These are phyloP conservation scores for Meteorus cinctellus DNA, from an alignment of 2,888 invertebrate species.

Conservation along the genomic window DNA sequence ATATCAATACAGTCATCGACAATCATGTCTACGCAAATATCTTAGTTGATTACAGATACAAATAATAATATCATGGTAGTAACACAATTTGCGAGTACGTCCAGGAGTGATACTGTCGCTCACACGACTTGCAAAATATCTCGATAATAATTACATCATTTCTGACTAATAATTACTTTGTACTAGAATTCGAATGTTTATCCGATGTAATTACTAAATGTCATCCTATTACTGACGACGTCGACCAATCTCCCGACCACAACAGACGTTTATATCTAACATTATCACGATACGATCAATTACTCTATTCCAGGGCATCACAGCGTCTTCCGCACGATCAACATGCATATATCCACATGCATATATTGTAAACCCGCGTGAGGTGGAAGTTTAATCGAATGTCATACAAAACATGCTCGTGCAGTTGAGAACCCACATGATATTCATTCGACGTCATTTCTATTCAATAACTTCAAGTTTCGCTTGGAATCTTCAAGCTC, in stretches of 20 bases:
- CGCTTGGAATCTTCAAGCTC: background rate
- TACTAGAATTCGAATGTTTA: background rate
- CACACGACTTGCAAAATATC: background rate
- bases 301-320: slow-evolving; percentile 16
- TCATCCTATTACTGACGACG: background rate
- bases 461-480: background rate
- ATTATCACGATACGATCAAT: slow-evolving; percentile 25
- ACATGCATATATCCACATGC: background rate
- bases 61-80: no score
- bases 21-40: no score
- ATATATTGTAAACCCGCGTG: background rate
- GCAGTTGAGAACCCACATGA: background rate
- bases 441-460: background rate
- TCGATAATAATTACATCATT: slow-evolving; percentile 13
- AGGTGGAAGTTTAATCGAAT: slow-evolving; percentile 17
- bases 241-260: slow-evolving; percentile 17
- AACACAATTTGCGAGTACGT: background rate
- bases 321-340: background rate
- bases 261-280: slow-evolving; percentile 11
- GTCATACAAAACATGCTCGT: slow-evolving; percentile 1
- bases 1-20: no score
- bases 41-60: no score
- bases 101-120: background rate
- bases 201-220: slow-evolving; percentile 24
- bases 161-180: slow-evolving; percentile 20